These are phyloP conservation scores for Phengaris arion DNA, from an alignment of 2,888 invertebrate genomes.

Conservation along the genomic window DNA sequence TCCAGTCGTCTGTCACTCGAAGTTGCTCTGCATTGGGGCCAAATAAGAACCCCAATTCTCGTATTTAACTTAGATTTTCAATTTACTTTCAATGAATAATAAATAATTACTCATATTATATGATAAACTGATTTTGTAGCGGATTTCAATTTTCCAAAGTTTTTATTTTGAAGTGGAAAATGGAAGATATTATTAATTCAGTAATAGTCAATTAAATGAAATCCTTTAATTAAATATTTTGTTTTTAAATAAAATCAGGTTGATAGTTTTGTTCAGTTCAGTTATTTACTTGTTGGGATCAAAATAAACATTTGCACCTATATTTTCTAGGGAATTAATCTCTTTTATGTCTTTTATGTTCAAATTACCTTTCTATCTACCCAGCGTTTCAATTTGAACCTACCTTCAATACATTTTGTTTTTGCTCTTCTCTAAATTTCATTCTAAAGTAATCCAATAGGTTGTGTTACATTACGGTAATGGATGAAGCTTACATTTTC, in stretches of 20 bases:
- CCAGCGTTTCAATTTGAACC: conserved; percentile 1
- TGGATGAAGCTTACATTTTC: conserved; percentile 30
- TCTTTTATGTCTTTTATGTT: neutral
- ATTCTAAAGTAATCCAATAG: conserved; percentile 31
- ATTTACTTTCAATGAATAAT: too few relatives aligned
- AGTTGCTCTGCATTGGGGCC: neutral
- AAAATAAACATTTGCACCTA: conserved; percentile 19
- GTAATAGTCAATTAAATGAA: too few relatives aligned
- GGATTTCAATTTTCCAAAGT: too few relatives aligned
- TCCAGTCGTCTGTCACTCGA: neutral
- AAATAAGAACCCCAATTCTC: neutral
- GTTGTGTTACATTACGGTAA: conserved; percentile 30
- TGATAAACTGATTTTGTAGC: too few relatives aligned
- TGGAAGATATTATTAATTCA: too few relatives aligned
- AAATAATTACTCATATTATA: too few relatives aligned
- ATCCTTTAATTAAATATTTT: neutral
- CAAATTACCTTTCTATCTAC: conserved; percentile 2
- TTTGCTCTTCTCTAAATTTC: conserved; percentile 29
- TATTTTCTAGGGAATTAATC: neutral
- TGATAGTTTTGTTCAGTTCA: neutral
- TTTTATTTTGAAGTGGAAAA: too few relatives aligned
- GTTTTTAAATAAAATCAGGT: neutral
- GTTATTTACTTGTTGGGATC: neutral
- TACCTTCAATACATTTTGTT: conserved; percentile 28
- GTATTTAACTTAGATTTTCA: too few relatives aligned